These are phyloP conservation scores for Rhynchonycteris naso DNA, from an alignment of 2,797 vertebrate species.

Conservation along the genomic window DNA sequence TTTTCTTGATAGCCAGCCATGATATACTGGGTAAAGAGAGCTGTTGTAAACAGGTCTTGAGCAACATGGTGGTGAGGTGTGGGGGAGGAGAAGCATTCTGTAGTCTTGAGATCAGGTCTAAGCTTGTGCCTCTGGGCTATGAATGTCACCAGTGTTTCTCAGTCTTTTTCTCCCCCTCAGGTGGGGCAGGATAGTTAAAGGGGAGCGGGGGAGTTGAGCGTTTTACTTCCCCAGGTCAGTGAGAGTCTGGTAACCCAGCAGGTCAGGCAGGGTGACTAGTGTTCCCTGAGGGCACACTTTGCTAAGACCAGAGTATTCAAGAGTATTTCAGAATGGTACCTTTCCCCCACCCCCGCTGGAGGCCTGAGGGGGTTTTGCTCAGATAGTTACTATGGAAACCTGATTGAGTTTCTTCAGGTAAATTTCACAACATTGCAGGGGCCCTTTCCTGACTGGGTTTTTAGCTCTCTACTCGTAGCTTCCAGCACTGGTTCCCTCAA, in stretches of 20 bases:
- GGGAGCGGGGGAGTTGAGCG: not conserved
- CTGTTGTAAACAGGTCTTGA: not conserved
- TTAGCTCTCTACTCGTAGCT: not conserved
- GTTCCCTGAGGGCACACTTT: not conserved
- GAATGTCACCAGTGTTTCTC: not conserved
- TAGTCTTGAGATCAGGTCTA: too few relatives aligned
- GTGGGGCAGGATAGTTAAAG: not conserved
- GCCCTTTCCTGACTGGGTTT: not conserved
- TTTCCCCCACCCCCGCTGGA: not conserved
- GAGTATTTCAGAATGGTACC: not conserved
- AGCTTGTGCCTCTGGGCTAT: not conserved
- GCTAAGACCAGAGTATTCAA: too few relatives aligned
- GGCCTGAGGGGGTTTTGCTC: not conserved
- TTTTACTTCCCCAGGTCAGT: not conserved
- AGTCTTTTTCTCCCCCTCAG: not conserved
- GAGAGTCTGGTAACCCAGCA: not conserved
- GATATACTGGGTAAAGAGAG: not conserved
- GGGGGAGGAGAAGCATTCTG: not conserved
- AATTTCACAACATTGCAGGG: not conserved
- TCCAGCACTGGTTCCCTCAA: too few relatives aligned
- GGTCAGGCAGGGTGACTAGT: not conserved
- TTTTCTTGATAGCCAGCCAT: not conserved
- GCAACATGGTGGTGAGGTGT: not conserved
- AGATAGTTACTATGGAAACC: not conserved
- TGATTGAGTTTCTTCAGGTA: not conserved